Evolutionary conservation across 2,113 vertebrate species (phyloP), one percentile per base, ranked within the genome.

Genomic region (Zonotrichia leucophrys): DNA sequence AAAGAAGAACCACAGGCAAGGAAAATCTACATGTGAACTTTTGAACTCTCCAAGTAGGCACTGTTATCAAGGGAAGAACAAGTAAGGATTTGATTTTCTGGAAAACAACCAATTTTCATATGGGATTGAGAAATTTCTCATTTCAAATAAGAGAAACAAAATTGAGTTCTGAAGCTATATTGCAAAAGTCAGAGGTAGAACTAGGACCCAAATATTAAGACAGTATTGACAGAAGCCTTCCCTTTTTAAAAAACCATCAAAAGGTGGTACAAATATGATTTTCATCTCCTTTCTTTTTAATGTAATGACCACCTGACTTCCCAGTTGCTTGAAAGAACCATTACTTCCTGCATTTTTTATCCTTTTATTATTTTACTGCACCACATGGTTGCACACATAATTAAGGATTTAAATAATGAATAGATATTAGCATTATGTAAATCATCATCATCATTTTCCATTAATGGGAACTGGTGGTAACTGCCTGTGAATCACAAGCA

Each of bases 371-470:
- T 96, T 95, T 91, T 83, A 91, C 82, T 67, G 84, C 56, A 77
- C 55, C 87, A 96, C 92, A 94, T 1, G 31, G 79, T 79, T 96
- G 72, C 82, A 93, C 92, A 95, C 31, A 44, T 86, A 93, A 96
- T 96, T 86, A 94, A 95, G 75, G 88, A 93, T 95, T 96, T 94
- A 91, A 95, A 93, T 95, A 96, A 95, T 96, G 92, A 94, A 81
- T 86, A 93, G 79, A 95, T 93, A 96, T 95, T 94, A 97, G 59
- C 76, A 81, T 95, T 90, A 94, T 86, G 92, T 81, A 95, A 90
- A 94, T 94, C 79, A 86, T 89, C 73, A 86, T 87, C 73, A 87
- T 86, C 27, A 86, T 86, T 86, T 94, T 74, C 88, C 64, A 92
- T 92, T 96, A 96, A 94, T 89, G 83, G 50, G 58, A 94, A 46